These are phyloP conservation scores for Neosalanx taihuensis DNA, from an alignment of 2,797 vertebrate genomes.

Conservation along the genomic window DNA sequence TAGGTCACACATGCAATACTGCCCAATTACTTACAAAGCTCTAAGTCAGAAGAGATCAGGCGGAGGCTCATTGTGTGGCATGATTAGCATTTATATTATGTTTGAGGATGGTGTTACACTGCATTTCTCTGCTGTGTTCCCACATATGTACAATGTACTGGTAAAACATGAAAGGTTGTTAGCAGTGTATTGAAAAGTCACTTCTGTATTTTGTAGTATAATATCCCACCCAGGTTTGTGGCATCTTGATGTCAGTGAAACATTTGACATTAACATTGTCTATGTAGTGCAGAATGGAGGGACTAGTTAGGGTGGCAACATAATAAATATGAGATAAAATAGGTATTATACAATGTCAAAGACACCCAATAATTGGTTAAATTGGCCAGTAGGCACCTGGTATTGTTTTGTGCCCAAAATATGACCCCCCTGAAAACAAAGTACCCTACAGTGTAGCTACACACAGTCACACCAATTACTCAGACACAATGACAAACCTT, in stretches of 20 bases:
- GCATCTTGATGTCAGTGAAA: too few relatives aligned
- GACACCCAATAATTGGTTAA: too few relatives aligned
- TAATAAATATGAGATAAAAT: too few relatives aligned
- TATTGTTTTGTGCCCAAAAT: too few relatives aligned
- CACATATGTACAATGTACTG: too few relatives aligned
- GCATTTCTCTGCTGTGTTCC: neutral
- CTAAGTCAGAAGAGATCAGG: constrained; percentile 19
- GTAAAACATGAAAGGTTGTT: neutral
- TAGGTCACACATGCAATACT: constrained; percentile 6
- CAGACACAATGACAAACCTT: neutral
- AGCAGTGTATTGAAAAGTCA: neutral
- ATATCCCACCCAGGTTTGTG: too few relatives aligned
- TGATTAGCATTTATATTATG: neutral
- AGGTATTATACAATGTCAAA: too few relatives aligned
- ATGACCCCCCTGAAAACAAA: neutral
- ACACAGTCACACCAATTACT: neutral
- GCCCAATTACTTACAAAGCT: constrained; percentile 15
- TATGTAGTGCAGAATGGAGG: too few relatives aligned
- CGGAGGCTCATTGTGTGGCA: constrained; percentile 8
- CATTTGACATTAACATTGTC: too few relatives aligned
- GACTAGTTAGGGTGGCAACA: too few relatives aligned
- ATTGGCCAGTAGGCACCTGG: too few relatives aligned
- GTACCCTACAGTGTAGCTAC: neutral
- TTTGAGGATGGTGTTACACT: constrained; percentile 4
- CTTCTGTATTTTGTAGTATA: neutral